phyloP scores from a whole-genome alignment of 2,797 vertebrate species.

The Fringilla coelebs region DNA sequence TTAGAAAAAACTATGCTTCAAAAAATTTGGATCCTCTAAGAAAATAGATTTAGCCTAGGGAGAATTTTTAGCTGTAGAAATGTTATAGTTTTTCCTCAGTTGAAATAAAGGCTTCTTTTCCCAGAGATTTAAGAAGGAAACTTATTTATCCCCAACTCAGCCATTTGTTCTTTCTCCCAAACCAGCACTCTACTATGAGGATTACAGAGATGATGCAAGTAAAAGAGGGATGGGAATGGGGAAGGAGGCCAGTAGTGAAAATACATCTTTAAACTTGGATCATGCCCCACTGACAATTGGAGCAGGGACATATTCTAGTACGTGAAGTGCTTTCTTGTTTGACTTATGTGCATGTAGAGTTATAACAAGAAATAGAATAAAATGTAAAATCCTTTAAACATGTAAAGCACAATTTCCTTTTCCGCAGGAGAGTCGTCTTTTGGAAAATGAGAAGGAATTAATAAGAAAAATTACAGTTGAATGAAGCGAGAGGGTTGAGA shows the following conservation, averaged over 20 bases:
- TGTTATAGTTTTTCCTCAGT: not conserved
- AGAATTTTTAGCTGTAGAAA: not conserved
- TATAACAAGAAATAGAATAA: slow-evolving; percentile 24
- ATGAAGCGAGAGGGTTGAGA: slow-evolving; percentile 15
- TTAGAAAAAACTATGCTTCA: not conserved
- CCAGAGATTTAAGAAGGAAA: not conserved
- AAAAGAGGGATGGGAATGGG: not conserved
- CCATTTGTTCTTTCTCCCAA: not conserved
- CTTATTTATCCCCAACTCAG: not conserved
- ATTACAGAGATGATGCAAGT: not conserved
- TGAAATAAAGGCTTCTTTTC: not conserved
- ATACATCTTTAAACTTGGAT: not conserved
- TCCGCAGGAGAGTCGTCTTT: slow-evolving; percentile 9
- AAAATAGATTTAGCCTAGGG: not conserved
- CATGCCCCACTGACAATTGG: not conserved
- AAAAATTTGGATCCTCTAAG: not conserved
- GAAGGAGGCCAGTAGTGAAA: not conserved
- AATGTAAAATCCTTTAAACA: slow-evolving; percentile 64
- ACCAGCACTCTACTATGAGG: not conserved
- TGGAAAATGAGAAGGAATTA: slow-evolving; percentile 45
- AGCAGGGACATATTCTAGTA: not conserved
- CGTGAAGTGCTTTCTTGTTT: not conserved
- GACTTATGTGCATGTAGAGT: not conserved
- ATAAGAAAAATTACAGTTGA: slow-evolving; percentile 40
- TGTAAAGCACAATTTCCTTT: slow-evolving; percentile 18